These are phyloP conservation scores for Perdita meconis DNA, from an alignment of 2,888 invertebrate species.

Conservation along the genomic window DNA sequence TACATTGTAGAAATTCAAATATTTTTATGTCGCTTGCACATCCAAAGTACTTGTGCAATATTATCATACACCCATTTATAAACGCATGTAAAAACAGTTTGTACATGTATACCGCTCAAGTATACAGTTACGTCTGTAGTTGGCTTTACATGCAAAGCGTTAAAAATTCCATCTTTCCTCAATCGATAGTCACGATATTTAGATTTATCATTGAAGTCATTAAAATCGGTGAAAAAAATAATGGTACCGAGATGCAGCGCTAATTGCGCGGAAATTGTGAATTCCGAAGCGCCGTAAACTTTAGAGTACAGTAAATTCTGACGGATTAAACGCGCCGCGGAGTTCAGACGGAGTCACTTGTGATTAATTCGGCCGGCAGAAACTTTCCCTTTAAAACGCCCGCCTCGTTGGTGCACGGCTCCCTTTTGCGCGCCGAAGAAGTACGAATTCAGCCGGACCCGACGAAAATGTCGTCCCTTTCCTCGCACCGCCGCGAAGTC, in stretches of 20 bases:
- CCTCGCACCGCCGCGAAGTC: constrained; percentile 1
- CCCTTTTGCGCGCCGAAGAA: neutral
- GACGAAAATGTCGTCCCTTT: constrained; percentile 27
- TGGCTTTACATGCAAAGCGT: neutral
- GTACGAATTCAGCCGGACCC: constrained; percentile 1
- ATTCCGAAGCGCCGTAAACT: constrained; percentile 53
- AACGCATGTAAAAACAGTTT: too few species aligned
- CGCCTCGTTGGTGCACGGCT: neutral
- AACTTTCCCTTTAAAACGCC: constrained; percentile 46
- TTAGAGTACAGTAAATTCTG: constrained; percentile 49
- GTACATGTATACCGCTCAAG: too few species aligned
- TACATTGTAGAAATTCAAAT: too few species aligned
- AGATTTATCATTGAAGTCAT: constrained; percentile 7
- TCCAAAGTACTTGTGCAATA: too few species aligned
- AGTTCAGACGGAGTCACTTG: constrained; percentile 55
- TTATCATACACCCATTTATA: too few species aligned
- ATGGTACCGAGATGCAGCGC: constrained; percentile 21
- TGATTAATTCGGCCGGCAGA: constrained; percentile 45
- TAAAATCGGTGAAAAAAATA: constrained; percentile 5
- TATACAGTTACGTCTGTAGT: too few species aligned
- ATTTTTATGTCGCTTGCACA: too few species aligned
- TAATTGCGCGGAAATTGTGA: constrained; percentile 51
- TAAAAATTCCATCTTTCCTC: neutral
- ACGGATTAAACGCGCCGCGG: constrained; percentile 46
- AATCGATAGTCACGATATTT: neutral